Conservation (phyloP, 2,888 invertebrate genomes). For the Nudaria mundana region DNA sequence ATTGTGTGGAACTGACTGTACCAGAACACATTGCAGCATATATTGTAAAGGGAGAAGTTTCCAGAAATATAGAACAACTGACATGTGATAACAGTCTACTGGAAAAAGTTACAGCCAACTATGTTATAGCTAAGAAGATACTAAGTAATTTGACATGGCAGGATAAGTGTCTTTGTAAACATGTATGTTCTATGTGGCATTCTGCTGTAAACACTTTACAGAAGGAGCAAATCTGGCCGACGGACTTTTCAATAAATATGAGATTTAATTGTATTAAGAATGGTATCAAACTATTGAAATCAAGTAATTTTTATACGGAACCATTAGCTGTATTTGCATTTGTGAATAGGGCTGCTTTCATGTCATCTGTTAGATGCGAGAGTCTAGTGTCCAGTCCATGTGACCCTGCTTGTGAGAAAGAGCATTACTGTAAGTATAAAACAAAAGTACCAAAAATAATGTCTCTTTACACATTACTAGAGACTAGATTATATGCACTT, state of each 20-base stretch:
- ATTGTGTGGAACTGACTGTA: constrained; percentile 28
- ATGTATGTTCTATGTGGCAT: constrained; percentile 65
- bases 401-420: constrained; percentile 51
- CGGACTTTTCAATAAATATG: constrained; percentile 58
- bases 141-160: constrained; percentile 66
- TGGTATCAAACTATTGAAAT: constrained; percentile 49
- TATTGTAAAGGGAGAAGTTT: constrained; percentile 42
- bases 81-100: constrained; percentile 43
- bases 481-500: too few relatives aligned
- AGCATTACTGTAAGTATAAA: constrained; percentile 63
- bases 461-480: too few relatives aligned
- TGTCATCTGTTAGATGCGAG: constrained; percentile 45
- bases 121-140: constrained; percentile 69
- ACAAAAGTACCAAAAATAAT: too few relatives aligned
- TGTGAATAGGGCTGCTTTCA: constrained; percentile 49
- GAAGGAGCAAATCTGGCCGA: constrained; percentile 53
- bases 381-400: constrained; percentile 50
- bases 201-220: constrained; percentile 55
- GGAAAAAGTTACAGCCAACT: constrained; percentile 61
- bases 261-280: constrained; percentile 32
- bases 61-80: constrained; percentile 41
- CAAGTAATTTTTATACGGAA: constrained; percentile 51
- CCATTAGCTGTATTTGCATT: constrained; percentile 62
- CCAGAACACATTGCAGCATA: constrained; percentile 52
- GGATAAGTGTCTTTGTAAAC: constrained; percentile 60